Evolutionary conservation across 37 sponge, comb jelly and placozoan genomes (phyloP).

Genomic region (Eunapius fragilis): DNA sequence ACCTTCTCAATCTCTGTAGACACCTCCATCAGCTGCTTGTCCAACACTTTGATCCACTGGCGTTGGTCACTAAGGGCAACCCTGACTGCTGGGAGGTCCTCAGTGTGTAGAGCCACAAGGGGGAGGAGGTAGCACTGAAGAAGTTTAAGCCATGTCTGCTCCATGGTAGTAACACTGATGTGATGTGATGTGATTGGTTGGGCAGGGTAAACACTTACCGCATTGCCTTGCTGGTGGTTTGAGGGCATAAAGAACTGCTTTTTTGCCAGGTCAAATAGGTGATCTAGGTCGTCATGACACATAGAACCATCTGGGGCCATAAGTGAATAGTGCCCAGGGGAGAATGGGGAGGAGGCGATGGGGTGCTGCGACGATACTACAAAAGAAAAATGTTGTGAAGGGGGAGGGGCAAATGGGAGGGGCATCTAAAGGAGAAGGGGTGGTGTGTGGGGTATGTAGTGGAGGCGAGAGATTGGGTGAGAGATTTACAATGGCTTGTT

Average conservation of each 20-base stretch:
- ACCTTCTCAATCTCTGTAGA: neutral
- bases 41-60: neutral
- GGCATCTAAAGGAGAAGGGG: too few species aligned
- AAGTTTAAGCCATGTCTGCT: too few species aligned
- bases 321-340: neutral
- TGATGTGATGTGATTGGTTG: too few species aligned
- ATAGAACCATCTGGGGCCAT: slow-evolving; percentile 11
- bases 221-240: neutral
- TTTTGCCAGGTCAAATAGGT: slow-evolving; percentile 19
- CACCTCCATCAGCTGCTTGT: neutral
- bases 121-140: slow-evolving; percentile 14
- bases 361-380: neutral
- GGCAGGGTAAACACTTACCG: too few species aligned
- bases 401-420: too few species aligned
- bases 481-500: neutral
- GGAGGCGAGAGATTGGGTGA: too few species aligned
- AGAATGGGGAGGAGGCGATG: neutral
- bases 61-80: neutral
- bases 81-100: neutral
- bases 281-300: slow-evolving; percentile 16
- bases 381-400: too few species aligned
- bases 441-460: too few species aligned
- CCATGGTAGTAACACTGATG: too few species aligned
- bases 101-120: neutral
- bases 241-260: neutral